Conservation (phyloP, 2,888 invertebrate genomes). For the Eucera pruinosa region DNA sequence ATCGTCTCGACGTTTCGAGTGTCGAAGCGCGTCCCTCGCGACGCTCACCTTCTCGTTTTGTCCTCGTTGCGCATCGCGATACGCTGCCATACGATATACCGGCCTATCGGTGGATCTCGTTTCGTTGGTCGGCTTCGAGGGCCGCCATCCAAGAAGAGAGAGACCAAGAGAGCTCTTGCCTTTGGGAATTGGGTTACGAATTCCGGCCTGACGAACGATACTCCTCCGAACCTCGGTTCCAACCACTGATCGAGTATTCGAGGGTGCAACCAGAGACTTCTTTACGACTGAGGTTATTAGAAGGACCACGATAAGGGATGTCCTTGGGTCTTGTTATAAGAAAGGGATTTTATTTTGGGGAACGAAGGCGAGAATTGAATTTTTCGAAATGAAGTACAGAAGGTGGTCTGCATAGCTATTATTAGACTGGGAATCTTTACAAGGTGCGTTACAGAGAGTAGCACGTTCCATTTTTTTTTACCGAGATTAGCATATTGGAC, state of each 20-base stretch:
- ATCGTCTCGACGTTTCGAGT: conserved; percentile 39
- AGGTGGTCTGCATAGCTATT: no score
- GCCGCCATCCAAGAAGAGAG: conserved; percentile 6
- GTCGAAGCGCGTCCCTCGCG: conserved; percentile 17
- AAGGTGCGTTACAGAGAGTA: no score
- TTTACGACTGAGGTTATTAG: background rate
- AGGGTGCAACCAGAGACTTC: conserved; percentile 11
- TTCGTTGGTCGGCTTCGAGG: conserved; percentile 41
- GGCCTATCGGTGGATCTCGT: conserved; percentile 56
- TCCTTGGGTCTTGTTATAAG: background rate
- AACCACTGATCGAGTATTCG: background rate
- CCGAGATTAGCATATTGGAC: no score
- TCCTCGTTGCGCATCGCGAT: conserved; percentile 29
- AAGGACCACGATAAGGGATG: background rate
- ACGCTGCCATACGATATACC: conserved; percentile 59
- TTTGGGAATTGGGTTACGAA: conserved; percentile 48
- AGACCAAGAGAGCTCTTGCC: conserved; percentile 1
- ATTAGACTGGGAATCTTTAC: no score
- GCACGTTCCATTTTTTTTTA: no score
- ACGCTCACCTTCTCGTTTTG: conserved; percentile 19
- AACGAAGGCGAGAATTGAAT: no score
- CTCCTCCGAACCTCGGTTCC: background rate
- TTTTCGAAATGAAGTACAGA: no score
- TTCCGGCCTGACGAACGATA: background rate
- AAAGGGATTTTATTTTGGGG: no score